Evolutionary conservation across 2,888 invertebrate species (phyloP).

Genomic region (Trachelus tabidus): DNA sequence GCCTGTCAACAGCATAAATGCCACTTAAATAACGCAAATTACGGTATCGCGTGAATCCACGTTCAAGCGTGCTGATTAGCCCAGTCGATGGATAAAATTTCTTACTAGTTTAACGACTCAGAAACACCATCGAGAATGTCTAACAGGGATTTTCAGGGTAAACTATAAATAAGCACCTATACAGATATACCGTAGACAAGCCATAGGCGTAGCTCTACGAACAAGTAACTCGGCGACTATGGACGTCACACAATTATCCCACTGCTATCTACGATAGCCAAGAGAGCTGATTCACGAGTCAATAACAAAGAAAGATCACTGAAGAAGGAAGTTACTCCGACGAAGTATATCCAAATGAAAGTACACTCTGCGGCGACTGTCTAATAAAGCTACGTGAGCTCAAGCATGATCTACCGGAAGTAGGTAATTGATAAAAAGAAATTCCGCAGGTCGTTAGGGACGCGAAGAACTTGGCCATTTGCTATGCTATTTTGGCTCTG

Average conservation of each 20-base stretch:
- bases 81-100: not conserved
- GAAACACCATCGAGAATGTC: not conserved
- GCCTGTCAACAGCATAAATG: not conserved
- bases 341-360: not conserved
- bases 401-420: not conserved
- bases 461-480: not conserved
- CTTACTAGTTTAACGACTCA: not conserved
- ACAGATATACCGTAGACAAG: not conserved
- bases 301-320: not conserved
- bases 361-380: not conserved
- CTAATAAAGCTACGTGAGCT: not conserved
- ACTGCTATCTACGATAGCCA: not conserved
- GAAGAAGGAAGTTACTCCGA: not conserved
- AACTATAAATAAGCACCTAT: not conserved
- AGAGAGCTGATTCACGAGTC: not conserved
- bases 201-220: not conserved
- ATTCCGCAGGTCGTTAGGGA: not conserved
- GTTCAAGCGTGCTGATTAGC: not conserved
- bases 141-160: not conserved
- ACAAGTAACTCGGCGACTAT: not conserved
- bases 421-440: not conserved
- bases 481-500: not conserved
- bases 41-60: not conserved
- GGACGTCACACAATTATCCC: not conserved
- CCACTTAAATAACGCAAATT: conserved; percentile 1